A percentile compares a stretch with the other conserved stretches of the same genome.
Conservation (phyloP, 1,140 invertebrate species). For the Diachasmimorpha longicaudata region DNA sequence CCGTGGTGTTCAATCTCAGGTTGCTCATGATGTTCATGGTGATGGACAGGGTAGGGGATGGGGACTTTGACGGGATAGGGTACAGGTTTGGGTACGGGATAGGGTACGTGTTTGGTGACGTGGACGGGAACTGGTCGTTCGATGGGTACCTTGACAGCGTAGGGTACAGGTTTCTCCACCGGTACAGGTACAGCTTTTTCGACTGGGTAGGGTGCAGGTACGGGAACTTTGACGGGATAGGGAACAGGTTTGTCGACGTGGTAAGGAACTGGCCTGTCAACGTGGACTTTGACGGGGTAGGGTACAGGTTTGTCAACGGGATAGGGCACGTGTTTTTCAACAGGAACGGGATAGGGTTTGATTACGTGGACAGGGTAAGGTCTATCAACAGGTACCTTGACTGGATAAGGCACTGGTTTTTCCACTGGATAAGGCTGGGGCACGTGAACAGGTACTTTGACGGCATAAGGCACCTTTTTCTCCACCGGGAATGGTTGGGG, state of each 20-base stretch:
- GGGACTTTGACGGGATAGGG: slow-evolving; percentile 52
- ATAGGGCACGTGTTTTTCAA: slow-evolving; percentile 44
- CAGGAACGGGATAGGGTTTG: slow-evolving; percentile 34
- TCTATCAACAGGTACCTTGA: slow-evolving; percentile 50
- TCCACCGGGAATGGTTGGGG: slow-evolving; percentile 64
- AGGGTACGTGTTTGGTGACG: slow-evolving; percentile 47
- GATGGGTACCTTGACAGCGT: slow-evolving; percentile 41
- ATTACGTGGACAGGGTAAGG: slow-evolving; percentile 58
- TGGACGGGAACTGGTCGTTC: slow-evolving; percentile 38
- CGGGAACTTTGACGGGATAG: slow-evolving; percentile 51
- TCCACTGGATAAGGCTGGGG: slow-evolving; percentile 63
- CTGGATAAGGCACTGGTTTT: slow-evolving; percentile 59
- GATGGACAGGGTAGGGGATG: slow-evolving; percentile 59
- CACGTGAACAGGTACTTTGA: slow-evolving; percentile 66
- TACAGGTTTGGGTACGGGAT: slow-evolving; percentile 44
- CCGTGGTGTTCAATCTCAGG: slow-evolving; percentile 40
- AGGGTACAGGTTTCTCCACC: slow-evolving; percentile 39
- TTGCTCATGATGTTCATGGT: slow-evolving; percentile 43
- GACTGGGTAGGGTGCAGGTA: slow-evolving; percentile 45
- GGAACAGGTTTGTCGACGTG: slow-evolving; percentile 67
- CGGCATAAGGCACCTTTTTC: slow-evolving; percentile 65
- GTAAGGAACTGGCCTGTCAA: slow-evolving; percentile 52
- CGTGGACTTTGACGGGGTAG: slow-evolving; percentile 62
- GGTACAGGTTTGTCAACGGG: slow-evolving; percentile 65
- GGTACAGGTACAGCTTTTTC: slow-evolving; percentile 41